Evolutionary conservation across 2,888 invertebrate genomes (phyloP).

Genomic region (Odontocolon sp.): DNA sequence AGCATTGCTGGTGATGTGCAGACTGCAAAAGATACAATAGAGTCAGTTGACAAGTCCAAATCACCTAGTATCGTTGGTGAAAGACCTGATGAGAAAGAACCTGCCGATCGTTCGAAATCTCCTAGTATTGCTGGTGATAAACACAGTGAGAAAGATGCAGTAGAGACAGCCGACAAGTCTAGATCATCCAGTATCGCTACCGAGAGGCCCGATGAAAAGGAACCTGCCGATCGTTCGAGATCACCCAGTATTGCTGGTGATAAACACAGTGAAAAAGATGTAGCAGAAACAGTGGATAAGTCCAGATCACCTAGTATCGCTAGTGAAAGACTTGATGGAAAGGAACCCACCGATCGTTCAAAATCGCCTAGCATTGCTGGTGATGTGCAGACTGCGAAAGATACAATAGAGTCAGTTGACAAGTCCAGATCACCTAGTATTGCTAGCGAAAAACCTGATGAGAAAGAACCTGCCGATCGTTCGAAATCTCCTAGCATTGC

Average conservation of each 20-base stretch:
- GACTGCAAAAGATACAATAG: background rate
- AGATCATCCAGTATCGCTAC: slow-evolving; percentile 58
- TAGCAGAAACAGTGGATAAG: slow-evolving; percentile 9
- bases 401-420: too few relatives aligned
- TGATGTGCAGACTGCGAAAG: too few relatives aligned
- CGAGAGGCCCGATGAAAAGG: background rate
- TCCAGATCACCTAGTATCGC: slow-evolving; percentile 51
- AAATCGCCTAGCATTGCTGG: slow-evolving; percentile 8
- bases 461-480: slow-evolving; percentile 25
- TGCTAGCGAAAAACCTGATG: too few relatives aligned
- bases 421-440: slow-evolving; percentile 16
- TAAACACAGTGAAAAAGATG: background rate
- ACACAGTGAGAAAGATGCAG: slow-evolving; percentile 46
- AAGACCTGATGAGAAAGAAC: slow-evolving; percentile 1
- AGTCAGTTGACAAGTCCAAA: slow-evolving; percentile 5
- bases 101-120: too few relatives aligned
- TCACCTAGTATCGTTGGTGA: slow-evolving; percentile 40
- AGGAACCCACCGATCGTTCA: slow-evolving; percentile 17
- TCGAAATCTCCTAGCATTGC: slow-evolving; percentile 51
- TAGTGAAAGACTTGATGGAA: background rate
- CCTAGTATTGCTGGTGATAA: slow-evolving; percentile 40
- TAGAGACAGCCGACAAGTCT: slow-evolving; percentile 41
- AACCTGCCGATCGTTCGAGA: background rate
- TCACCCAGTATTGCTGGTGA: slow-evolving; percentile 45
- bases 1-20: slow-evolving; percentile 22